phyloP scores from a whole-genome alignment of 2,113 vertebrate species.

The Cyanistes caeruleus region DNA sequence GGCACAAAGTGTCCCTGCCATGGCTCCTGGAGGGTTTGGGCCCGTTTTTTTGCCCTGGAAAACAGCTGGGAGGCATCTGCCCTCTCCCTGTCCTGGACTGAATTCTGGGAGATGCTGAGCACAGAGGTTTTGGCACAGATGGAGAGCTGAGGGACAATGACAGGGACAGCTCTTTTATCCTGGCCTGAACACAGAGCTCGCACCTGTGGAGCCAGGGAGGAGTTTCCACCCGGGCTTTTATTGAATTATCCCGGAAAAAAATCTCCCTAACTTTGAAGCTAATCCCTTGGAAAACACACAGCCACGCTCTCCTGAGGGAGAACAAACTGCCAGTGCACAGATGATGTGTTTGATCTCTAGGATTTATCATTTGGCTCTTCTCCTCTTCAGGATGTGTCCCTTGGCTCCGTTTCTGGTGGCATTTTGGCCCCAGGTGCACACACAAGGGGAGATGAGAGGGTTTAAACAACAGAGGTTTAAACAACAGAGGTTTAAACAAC shows the following conservation, averaged over 20 bases:
- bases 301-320: background rate
- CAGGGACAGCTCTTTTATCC: background rate
- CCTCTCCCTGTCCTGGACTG: background rate
- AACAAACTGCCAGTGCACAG: background rate
- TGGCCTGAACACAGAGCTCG: background rate
- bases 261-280: background rate
- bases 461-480: background rate
- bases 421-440: background rate
- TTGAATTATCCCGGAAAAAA: background rate
- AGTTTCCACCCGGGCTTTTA: background rate
- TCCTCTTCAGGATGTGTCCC: background rate
- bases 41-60: no score
- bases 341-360: background rate
- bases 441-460: background rate
- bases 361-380: background rate
- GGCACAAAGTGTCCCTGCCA: background rate
- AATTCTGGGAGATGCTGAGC: background rate
- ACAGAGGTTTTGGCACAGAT: background rate
- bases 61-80: background rate
- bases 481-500: background rate
- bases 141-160: background rate
- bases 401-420: background rate
- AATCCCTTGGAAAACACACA: slow-evolving; percentile 27
- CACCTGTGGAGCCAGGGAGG: background rate
- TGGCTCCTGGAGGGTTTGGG: background rate